These are phyloP conservation scores for Mercenaria mercenaria DNA, from an alignment of 1,140 invertebrate species.

Conservation along the genomic window DNA sequence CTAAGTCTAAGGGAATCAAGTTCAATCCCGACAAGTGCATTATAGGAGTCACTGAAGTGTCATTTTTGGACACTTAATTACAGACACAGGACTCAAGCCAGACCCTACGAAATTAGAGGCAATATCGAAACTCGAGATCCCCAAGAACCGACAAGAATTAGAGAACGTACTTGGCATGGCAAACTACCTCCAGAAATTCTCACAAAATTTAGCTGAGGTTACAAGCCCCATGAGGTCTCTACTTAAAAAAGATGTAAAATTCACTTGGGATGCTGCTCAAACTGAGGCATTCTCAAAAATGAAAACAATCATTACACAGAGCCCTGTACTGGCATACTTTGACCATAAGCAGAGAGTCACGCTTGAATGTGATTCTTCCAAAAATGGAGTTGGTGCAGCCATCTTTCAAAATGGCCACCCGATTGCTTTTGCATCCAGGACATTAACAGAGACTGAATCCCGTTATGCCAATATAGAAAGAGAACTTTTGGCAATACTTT, in stretches of 20 bases:
- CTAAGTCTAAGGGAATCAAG: conserved; percentile 34
- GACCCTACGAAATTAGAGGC: conserved; percentile 64
- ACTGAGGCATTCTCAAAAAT: conserved; percentile 37
- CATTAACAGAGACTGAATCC: conserved; percentile 78
- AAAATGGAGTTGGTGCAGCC: conserved; percentile 79
- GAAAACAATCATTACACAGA: conserved; percentile 4
- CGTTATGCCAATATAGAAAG: conserved; percentile 36
- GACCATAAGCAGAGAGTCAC: conserved; percentile 43
- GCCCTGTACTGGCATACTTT: conserved; percentile 44
- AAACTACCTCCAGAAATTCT: conserved; percentile 86
- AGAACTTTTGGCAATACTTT: conserved; percentile 35
- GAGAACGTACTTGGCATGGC: conserved; percentile 55
- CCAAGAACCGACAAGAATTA: conserved; percentile 36
- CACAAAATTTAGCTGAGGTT: conserved; percentile 83
- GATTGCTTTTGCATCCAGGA: conserved; percentile 85
- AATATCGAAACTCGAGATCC: conserved; percentile 49
- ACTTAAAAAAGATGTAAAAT: conserved; percentile 71
- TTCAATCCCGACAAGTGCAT: conserved; percentile 69
- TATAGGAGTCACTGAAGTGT: conserved; percentile 18
- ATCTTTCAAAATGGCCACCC: conserved; percentile 78
- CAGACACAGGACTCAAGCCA: conserved; percentile 68
- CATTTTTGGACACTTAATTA: conserved; percentile 81
- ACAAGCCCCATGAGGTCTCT: conserved; percentile 83
- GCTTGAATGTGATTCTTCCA: conserved; percentile 71
- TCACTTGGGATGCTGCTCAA: conserved; percentile 66